Percentiles rank a stretch among this genome's conserved stretches.
phyloP scores from a whole-genome alignment of 2,888 invertebrate species.

The Tetragonula carbonaria region DNA sequence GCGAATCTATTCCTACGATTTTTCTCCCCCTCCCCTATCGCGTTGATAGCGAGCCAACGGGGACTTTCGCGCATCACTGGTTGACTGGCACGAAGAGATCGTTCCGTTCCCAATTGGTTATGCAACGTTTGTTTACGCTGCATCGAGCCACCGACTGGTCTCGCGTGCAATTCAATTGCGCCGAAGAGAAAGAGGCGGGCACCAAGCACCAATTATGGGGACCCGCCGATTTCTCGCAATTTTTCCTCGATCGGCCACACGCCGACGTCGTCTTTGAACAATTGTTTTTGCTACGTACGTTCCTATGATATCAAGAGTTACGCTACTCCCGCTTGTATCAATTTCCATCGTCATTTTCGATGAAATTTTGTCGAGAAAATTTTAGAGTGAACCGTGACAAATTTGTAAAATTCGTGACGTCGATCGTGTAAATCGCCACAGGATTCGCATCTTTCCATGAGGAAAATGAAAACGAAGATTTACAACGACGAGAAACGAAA shows the following conservation, averaged over 20 bases:
- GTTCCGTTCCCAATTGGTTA: slow-evolving; percentile 64
- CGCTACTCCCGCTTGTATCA: too few species aligned
- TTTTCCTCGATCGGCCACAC: slow-evolving; percentile 19
- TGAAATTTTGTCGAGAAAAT: too few species aligned
- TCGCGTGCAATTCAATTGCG: slow-evolving; percentile 41
- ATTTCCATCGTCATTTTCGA: too few species aligned
- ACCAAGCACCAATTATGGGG: not conserved
- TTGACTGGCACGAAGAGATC: slow-evolving; percentile 50
- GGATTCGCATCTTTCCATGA: too few species aligned
- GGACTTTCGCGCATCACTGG: slow-evolving; percentile 37
- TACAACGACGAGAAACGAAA: too few species aligned
- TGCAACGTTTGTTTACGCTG: slow-evolving; percentile 70
- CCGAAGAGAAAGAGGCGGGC: not conserved
- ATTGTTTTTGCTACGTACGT: not conserved
- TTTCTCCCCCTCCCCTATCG: not conserved
- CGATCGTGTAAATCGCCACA: too few species aligned
- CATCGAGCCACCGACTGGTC: slow-evolving; percentile 54
- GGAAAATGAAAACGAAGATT: too few species aligned
- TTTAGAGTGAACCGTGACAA: too few species aligned
- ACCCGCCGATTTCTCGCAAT: not conserved
- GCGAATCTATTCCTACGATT: slow-evolving; percentile 30
- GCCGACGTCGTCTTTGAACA: not conserved
- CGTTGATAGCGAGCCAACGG: slow-evolving; percentile 18
- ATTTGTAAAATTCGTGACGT: too few species aligned
- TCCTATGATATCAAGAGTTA: too few species aligned